Conservation (phyloP, 1,140 invertebrate genomes). For the Copidosoma floridanum region DNA sequence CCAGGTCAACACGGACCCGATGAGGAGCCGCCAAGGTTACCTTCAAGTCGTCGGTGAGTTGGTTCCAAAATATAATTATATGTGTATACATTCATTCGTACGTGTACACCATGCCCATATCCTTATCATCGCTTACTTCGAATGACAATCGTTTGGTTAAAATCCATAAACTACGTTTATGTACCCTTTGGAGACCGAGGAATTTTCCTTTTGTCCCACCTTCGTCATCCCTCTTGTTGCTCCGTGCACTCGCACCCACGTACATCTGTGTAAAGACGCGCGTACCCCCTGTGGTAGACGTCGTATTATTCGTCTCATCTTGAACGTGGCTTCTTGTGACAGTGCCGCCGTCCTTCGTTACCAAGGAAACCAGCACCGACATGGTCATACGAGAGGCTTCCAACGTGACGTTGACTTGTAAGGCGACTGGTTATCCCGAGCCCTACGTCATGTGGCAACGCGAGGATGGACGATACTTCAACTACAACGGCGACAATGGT, state of each 20-base stretch:
- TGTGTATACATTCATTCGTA: too few species aligned
- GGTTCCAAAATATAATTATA: too few species aligned
- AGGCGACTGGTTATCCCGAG: slow-evolving; percentile 84
- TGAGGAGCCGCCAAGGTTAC: slow-evolving; percentile 80
- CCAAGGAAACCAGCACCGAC: slow-evolving; percentile 82
- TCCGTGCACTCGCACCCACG: too few species aligned
- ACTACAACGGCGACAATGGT: slow-evolving; percentile 82
- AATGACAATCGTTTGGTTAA: too few species aligned
- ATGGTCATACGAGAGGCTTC: slow-evolving; percentile 86
- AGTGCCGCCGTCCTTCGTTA: slow-evolving; percentile 84
- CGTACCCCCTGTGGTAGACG: too few species aligned
- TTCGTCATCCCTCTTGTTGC: too few species aligned
- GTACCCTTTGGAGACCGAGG: too few species aligned
- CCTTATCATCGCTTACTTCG: too few species aligned
- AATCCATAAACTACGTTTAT: too few species aligned
- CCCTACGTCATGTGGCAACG: slow-evolving; percentile 89
- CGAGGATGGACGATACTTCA: slow-evolving; percentile 83
- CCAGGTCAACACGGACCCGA: slow-evolving; percentile 83
- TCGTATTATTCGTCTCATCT: slow-evolving; percentile 17
- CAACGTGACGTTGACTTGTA: slow-evolving; percentile 84
- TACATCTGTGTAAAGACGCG: too few species aligned
- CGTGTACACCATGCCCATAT: too few species aligned
- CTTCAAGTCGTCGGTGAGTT: slow-evolving; percentile 83
- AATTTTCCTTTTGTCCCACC: too few species aligned
- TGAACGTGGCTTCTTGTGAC: slow-evolving; percentile 27